A percentile compares a stretch with the other conserved stretches of the same genome.
Evolutionary conservation across 2,888 invertebrate genomes (phyloP).

Genomic region (Eretmocerus hayati): DNA sequence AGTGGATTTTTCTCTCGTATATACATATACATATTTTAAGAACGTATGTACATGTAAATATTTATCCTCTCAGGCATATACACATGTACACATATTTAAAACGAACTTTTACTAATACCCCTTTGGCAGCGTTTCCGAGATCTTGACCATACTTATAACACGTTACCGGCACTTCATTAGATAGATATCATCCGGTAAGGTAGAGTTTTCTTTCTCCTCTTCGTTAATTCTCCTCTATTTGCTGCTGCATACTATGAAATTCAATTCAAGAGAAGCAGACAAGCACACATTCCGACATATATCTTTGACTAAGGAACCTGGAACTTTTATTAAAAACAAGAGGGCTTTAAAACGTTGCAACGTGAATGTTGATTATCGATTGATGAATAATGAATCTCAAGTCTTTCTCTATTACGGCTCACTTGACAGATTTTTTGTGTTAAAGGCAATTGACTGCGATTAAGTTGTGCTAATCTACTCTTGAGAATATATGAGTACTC

Average conservation of each 20-base stretch:
- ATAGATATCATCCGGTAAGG: conserved; percentile 26
- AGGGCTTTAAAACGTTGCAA: too few relatives aligned
- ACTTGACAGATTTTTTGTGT: too few relatives aligned
- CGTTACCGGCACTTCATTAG: conserved; percentile 33
- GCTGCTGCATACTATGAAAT: conserved; percentile 31
- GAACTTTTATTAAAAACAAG: too few relatives aligned
- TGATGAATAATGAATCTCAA: too few relatives aligned
- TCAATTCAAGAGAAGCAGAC: conserved; percentile 19
- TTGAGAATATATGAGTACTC: too few relatives aligned
- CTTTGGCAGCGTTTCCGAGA: conserved; percentile 38
- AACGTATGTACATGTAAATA: conserved; percentile 21
- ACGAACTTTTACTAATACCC: conserved; percentile 28
- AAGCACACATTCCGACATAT: too few relatives aligned
- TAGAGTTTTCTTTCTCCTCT: conserved; percentile 14
- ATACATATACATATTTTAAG: conserved; percentile 24
- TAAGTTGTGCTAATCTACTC: too few relatives aligned
- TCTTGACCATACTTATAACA: conserved; percentile 25
- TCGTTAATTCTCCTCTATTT: too few relatives aligned
- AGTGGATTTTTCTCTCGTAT: conserved; percentile 29
- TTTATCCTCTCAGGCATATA: conserved; percentile 20
- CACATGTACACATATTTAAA: conserved; percentile 26
- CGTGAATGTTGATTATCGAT: too few relatives aligned
- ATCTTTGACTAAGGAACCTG: too few relatives aligned
- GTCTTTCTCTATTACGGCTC: too few relatives aligned
- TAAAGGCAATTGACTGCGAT: too few relatives aligned